A percentile compares a stretch with the other conserved stretches of the same genome.
These are phyloP conservation scores for Tetranychus piercei DNA, from an alignment of 2,888 invertebrate species.

Conservation along the genomic window DNA sequence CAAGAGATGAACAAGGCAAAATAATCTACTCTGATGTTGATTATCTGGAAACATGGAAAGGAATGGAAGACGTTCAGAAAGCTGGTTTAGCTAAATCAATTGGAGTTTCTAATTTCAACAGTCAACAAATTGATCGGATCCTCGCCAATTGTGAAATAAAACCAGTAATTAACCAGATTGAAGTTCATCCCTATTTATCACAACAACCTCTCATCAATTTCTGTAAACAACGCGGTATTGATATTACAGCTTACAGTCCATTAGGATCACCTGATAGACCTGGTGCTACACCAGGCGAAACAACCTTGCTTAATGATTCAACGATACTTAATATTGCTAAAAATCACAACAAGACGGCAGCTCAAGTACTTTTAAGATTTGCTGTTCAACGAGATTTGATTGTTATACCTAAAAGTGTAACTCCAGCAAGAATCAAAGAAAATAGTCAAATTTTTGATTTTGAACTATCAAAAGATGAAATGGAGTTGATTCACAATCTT, in stretches of 20 bases:
- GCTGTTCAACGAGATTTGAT: conserved; percentile 49
- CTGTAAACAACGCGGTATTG: conserved; percentile 44
- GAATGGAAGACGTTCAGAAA: conserved; percentile 50
- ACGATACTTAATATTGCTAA: conserved; percentile 43
- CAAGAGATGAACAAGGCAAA: conserved; percentile 42
- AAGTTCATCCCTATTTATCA: conserved; percentile 55
- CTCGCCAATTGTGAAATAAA: conserved; percentile 39
- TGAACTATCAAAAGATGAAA: conserved; percentile 47
- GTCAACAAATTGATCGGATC: conserved; percentile 48
- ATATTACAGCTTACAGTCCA: conserved; percentile 57
- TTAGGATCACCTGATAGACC: conserved; percentile 55
- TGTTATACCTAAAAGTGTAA: conserved; percentile 67
- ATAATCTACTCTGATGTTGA: conserved; percentile 47
- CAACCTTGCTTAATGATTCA: conserved; percentile 47
- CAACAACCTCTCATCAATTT: conserved; percentile 44
- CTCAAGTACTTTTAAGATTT: conserved; percentile 48
- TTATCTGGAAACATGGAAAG: conserved; percentile 44
- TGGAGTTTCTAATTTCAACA: conserved; percentile 67
- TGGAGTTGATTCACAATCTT: conserved; percentile 46
- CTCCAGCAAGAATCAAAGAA: conserved; percentile 47
- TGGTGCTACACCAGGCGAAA: conserved; percentile 31
- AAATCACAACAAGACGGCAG: conserved; percentile 46
- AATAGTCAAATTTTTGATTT: conserved; percentile 57
- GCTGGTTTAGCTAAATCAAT: conserved; percentile 50
- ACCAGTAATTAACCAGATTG: conserved; percentile 39